Evolutionary conservation across 2,888 invertebrate genomes (phyloP).

Genomic region (Sussaba pulchella): DNA sequence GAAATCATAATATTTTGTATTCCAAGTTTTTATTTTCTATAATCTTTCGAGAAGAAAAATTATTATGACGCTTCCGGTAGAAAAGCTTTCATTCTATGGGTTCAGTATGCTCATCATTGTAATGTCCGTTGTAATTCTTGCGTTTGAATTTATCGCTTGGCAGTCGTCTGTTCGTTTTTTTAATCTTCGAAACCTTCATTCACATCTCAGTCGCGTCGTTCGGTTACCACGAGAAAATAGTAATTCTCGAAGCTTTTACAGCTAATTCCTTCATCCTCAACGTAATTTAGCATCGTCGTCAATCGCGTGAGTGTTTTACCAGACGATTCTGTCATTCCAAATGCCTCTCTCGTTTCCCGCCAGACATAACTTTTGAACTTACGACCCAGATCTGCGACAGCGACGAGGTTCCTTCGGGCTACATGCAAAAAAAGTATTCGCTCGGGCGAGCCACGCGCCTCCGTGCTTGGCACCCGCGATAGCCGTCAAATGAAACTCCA

Average conservation of each 20-base stretch:
- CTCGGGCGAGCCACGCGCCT: not conserved
- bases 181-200: not conserved
- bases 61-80: too few relatives aligned
- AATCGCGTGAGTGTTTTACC: constrained; percentile 31
- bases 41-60: too few relatives aligned
- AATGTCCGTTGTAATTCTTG: not conserved
- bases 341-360: constrained; percentile 7
- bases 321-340: constrained; percentile 21
- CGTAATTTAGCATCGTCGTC: constrained; percentile 26
- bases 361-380: constrained; percentile 54
- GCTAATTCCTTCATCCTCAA: constrained; percentile 22
- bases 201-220: constrained; percentile 27
- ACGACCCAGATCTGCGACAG: constrained; percentile 41
- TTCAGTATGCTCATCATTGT: constrained; percentile 6
- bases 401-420: not conserved
- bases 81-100: too few relatives aligned
- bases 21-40: too few relatives aligned
- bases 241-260: constrained; percentile 35
- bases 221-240: constrained; percentile 29
- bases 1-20: too few relatives aligned
- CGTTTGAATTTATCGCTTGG: not conserved
- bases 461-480: not conserved
- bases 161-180: constrained; percentile 4
- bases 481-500: not conserved
- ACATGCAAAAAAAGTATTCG: not conserved